Percentiles rank a stretch among this genome's conserved stretches.
Conservation (phyloP, 2,888 invertebrate species). For the Apamea anceps region DNA sequence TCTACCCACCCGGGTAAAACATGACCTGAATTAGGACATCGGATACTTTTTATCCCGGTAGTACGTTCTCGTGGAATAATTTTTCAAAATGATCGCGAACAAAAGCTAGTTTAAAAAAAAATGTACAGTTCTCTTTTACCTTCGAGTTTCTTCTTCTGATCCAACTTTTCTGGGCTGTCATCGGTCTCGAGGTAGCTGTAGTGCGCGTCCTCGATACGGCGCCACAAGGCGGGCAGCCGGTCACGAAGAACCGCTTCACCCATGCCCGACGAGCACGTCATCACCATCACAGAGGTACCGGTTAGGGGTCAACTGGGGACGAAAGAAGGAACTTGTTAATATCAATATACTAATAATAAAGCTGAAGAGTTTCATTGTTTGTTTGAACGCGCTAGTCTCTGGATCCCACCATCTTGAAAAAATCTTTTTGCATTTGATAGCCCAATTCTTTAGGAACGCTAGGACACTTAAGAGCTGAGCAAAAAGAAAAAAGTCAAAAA, state of each 20-base stretch:
- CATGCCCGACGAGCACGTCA: conserved; percentile 82
- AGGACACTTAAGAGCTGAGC: no score
- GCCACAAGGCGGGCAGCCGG: conserved; percentile 92
- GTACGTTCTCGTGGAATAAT: neutral
- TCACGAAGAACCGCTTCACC: conserved; percentile 90
- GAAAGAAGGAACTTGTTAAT: neutral
- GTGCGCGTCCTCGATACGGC: conserved; percentile 94
- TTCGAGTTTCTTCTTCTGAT: conserved; percentile 94
- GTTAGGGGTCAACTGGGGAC: conserved; percentile 56
- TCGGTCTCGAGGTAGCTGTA: conserved; percentile 95
- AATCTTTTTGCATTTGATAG: neutral
- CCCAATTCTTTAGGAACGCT: neutral
- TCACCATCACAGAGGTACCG: conserved; percentile 80
- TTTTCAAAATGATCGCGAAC: neutral
- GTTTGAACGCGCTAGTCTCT: neutral
- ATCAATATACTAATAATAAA: no score
- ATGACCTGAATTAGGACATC: neutral
- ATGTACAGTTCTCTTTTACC: conserved; percentile 84
- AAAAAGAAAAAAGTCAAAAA: no score
- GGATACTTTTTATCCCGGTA: neutral
- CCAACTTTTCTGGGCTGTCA: conserved; percentile 94
- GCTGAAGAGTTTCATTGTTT: neutral
- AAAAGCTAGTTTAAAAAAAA: neutral
- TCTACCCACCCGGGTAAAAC: neutral
- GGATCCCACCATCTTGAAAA: neutral